Evolutionary conservation across 2,113 vertebrate genomes (phyloP).

Genomic region (Platycercus adscitus): DNA sequence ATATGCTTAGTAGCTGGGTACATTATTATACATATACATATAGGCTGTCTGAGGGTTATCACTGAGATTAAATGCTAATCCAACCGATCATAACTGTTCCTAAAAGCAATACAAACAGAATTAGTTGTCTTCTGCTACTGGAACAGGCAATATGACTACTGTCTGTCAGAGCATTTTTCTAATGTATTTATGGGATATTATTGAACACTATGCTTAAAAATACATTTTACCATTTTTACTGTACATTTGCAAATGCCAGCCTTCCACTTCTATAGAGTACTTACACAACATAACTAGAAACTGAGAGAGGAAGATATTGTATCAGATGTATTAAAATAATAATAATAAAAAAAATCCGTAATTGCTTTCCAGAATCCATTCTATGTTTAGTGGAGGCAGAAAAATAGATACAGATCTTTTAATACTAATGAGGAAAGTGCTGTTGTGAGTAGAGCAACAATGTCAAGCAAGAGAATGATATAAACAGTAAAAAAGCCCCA

Average conservation of each 20-base stretch:
- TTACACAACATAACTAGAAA: neutral
- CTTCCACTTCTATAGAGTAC: neutral
- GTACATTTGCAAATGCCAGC: neutral
- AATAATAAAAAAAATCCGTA: neutral
- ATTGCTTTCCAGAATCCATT: neutral
- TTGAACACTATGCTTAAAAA: neutral
- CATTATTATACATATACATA: neutral
- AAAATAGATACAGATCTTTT: neutral
- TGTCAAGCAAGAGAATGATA: neutral
- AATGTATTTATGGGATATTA: neutral
- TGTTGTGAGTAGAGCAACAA: neutral
- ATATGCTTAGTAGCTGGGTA: neutral
- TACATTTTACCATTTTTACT: neutral
- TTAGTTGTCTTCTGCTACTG: neutral
- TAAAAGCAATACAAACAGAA: neutral
- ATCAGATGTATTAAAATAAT: neutral
- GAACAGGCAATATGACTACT: neutral
- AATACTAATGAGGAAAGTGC: neutral
- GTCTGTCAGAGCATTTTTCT: neutral
- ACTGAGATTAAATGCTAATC: neutral
- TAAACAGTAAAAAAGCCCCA: neutral
- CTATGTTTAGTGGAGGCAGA: neutral
- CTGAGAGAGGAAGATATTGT: neutral
- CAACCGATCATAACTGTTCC: neutral
- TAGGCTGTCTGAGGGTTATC: neutral